These are phyloP conservation scores for Hapalemur alaotrensis DNA, from an alignment of 2,797 vertebrate species.

Conservation along the genomic window DNA sequence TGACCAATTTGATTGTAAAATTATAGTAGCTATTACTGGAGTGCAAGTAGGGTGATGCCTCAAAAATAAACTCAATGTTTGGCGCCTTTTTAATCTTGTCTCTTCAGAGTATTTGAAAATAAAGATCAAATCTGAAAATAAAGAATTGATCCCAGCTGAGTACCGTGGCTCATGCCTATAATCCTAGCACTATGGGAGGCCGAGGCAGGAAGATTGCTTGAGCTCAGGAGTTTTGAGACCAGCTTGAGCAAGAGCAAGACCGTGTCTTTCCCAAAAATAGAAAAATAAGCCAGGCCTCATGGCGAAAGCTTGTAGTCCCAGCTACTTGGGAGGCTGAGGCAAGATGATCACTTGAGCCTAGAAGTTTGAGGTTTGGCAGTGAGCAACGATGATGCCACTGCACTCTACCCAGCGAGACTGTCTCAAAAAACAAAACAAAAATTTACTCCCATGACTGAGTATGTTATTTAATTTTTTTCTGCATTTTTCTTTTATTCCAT, in stretches of 20 bases:
- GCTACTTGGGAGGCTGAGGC: no score
- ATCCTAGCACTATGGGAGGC: background rate
- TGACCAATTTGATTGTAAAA: background rate
- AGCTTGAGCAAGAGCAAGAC: background rate
- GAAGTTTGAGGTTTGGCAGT: no score
- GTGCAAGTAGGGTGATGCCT: background rate
- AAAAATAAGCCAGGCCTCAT: no score
- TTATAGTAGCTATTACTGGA: background rate
- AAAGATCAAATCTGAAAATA: conserved; percentile 40
- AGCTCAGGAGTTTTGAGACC: background rate
- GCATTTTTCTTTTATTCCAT: background rate
- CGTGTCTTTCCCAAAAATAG: background rate
- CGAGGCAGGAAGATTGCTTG: background rate
- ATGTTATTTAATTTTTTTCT: background rate
- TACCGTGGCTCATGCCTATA: background rate
- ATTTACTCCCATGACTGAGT: background rate
- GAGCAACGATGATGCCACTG: no score
- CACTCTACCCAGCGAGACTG: background rate
- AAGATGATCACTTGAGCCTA: no score
- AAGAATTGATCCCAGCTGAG: background rate
- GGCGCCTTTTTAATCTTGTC: background rate
- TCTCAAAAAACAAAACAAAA: background rate
- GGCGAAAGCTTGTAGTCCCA: no score
- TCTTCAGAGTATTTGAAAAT: background rate
- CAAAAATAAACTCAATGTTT: background rate